A percentile compares a stretch with the other conserved stretches of the same genome.
Evolutionary conservation across 2,888 invertebrate species (phyloP).

Genomic region (Caenorhabditis panamensis): DNA sequence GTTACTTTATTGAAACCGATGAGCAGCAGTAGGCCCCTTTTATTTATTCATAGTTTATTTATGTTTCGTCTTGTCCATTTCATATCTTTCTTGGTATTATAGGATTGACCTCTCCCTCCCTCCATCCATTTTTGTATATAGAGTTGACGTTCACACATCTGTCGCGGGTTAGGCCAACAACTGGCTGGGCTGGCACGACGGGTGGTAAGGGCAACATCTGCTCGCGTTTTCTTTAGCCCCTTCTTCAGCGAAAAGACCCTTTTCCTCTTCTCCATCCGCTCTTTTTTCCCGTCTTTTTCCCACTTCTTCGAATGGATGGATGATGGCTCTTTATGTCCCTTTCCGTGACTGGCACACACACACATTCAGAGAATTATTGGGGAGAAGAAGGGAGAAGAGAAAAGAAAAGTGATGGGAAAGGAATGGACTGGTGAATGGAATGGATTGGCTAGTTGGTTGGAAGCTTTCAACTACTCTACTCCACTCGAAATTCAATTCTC

Average conservation of each 20-base stretch:
- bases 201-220: conserved; percentile 35
- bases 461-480: conserved; percentile 20
- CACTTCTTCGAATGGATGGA: conserved; percentile 14
- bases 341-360: conserved; percentile 22
- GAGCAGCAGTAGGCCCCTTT: conserved; percentile 31
- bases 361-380: conserved; percentile 24
- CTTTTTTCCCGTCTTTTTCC: conserved; percentile 17
- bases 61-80: not conserved
- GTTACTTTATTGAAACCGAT: conserved; percentile 57
- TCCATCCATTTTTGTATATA: conserved; percentile 29
- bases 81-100: not conserved
- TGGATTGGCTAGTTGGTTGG: not conserved
- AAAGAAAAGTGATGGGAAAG: conserved; percentile 10
- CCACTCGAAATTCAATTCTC: conserved; percentile 51
- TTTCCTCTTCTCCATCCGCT: too few species aligned
- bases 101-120: conserved; percentile 1
- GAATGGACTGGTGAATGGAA: conserved; percentile 9
- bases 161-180: conserved; percentile 18
- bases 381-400: not conserved
- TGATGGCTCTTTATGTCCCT: conserved; percentile 18
- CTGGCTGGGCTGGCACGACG: conserved; percentile 31
- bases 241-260: not conserved
- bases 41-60: not conserved
- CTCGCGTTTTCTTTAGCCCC: conserved; percentile 9
- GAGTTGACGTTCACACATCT: conserved; percentile 29